A percentile compares a stretch with the other conserved stretches of the same genome.
These are phyloP conservation scores for Venustaconcha ellipsiformis DNA, from an alignment of 1,140 invertebrate species.

Conservation along the genomic window DNA sequence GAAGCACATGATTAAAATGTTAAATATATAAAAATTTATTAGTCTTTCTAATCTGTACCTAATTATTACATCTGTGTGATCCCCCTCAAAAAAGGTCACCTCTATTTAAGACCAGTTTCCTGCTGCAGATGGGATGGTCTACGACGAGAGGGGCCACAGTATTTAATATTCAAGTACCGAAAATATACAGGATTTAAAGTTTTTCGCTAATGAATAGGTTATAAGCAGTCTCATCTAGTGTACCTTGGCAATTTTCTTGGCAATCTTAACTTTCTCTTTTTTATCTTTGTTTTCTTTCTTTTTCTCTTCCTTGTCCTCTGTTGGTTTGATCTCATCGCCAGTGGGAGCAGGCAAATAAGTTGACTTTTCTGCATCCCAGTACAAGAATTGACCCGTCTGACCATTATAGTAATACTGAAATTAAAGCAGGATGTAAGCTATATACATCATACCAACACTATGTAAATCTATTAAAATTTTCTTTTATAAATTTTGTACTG, in stretches of 20 bases:
- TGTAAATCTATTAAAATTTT: neutral
- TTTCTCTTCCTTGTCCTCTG: constrained; percentile 56
- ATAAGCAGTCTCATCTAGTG: too few relatives aligned
- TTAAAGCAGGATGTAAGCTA: neutral
- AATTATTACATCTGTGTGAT: too few relatives aligned
- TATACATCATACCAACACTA: neutral
- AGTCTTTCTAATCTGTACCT: too few relatives aligned
- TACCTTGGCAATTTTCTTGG: constrained; percentile 96
- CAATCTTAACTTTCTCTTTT: constrained; percentile 95
- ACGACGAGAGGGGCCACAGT: too few relatives aligned
- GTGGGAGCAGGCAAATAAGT: constrained; percentile 63
- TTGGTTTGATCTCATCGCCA: constrained; percentile 12
- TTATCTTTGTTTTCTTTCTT: constrained; percentile 71
- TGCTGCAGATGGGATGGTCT: too few relatives aligned
- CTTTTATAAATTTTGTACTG: neutral
- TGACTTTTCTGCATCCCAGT: constrained; percentile 82
- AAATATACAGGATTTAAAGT: too few relatives aligned
- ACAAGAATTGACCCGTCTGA: constrained; percentile 90
- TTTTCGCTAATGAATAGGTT: too few relatives aligned
- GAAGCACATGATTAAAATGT: too few relatives aligned
- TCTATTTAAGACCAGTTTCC: too few relatives aligned
- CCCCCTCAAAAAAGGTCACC: too few relatives aligned
- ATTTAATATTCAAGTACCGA: too few relatives aligned
- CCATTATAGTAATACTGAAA: constrained; percentile 80
- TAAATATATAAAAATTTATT: too few relatives aligned